Base-by-base conservation (phyloP, 2,888 invertebrate species). In the Hoplodrina ambigua region DNA sequence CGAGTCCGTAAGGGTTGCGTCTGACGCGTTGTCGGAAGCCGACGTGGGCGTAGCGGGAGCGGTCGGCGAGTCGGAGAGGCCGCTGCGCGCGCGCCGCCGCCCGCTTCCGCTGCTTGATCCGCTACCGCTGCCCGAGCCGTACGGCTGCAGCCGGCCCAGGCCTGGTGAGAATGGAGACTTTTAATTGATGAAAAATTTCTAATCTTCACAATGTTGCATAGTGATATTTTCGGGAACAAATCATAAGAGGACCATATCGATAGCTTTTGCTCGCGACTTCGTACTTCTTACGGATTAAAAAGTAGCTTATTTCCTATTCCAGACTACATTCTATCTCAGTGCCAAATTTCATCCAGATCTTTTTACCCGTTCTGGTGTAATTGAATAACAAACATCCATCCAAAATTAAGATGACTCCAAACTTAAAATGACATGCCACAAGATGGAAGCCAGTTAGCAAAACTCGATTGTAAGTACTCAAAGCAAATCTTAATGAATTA, bases 1-100 rank as follows among this genome's bases (percentile, higher is more conserved):
- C 30, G 98, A 97, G 94, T 98, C 98, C 50, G 98, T 98, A 87
- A 98, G 96, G 37, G 98, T 98, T 54, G 98, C 98, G 97, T 98
- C 98, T 81, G 98, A 98, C 80, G 97, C 98, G 97, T 98, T 98
- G 92, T 98, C 98, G 81, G 98, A 97, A 49, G 94, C 93, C 50
- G 95, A 95, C 56, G 97, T 97, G 81, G 98, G 98, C 49, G 95
- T 94, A 72, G 94, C 93, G 78, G 95, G 94, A 79, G 92, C 93
- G 84, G 97, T 97, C 80, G 98, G 98, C 90, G 98, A 97, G 95
- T 98, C 97, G 92, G 98, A 97, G 86, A 98, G 96, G 87, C 97
- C 96, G 92, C 95, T 95, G 86, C 96, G 96, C 84, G 92, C 93
- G 92, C 93, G 96, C 91, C 94, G 94, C 91, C 96, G 95, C 90